Evolutionary conservation across 2,888 invertebrate genomes (phyloP), one percentile per base, ranked within the genome.

Genomic region (Meiosimyza platycephala): DNA sequence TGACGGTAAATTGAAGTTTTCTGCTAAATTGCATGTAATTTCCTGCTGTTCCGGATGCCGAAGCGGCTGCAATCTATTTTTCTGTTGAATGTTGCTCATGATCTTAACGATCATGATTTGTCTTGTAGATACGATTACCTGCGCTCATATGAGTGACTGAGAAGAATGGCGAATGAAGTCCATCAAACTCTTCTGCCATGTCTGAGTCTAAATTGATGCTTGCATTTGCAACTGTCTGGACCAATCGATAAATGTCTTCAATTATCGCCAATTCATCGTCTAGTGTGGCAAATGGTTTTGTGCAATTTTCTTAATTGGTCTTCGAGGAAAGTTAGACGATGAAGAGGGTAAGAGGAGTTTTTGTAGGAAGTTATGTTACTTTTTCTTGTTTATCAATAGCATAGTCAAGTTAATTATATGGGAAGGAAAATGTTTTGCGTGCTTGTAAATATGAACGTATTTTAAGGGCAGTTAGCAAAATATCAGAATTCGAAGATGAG

Each of bases 191-290:
- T 47, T 54, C 50, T 50, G 48, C 48, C 51, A 18, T 13, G 18
- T 15, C 28, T 59, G 50, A 40, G 40, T 40, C 40, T 40, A 40
- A 40, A 40, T 40, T 40, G 40, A 40, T 40, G 40, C 4, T 18
- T 18, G n/a, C 64, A 50, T 18, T 48, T 52, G 28, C 50, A 48
- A n/a, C 72, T 51, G 67, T 6, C 72, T 52, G 57, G 50, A 15
- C 33, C 71, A 68, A 75, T 75, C 72, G 72, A 75, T 75, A 73
- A 72, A 67, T 67, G 69, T 54, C 64, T 71, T 71, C 75, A 72
- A 75, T 75, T 75, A 75, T 75, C 75, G 71, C 73, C 71, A 73
- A 75, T 71, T 71, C 71, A 71, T 72, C 71, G 67, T 71, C 63
- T 28, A 54, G 71, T 72, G 75, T 75, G 75, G 71, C 71, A 67